Base-by-base conservation (phyloP, 2,113 vertebrate species). In the Phylloscopus trochilus region DNA sequence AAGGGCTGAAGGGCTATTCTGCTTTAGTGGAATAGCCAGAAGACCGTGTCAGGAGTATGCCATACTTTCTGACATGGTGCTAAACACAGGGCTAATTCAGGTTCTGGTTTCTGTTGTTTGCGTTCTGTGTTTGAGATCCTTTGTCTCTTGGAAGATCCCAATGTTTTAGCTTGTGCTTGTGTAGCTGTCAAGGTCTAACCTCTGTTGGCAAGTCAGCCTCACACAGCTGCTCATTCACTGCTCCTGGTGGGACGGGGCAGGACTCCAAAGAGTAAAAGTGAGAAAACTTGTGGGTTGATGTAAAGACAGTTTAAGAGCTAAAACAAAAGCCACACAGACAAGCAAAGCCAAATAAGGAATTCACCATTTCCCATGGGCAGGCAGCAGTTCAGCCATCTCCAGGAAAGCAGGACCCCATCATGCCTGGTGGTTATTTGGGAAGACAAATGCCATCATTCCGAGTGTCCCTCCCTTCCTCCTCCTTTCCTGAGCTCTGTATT, bases 361-460 rank as follows among this genome's bases (percentile, higher is more conserved):
- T 59, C 15, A 24, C 60, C 3, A 2, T 33, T 59, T 67, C 28
- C 28, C 5, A 8, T 2, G 2, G 28, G 33, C 16, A 20, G 31
- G 31, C 6, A n/a, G 20, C 19, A 49, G 24, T 55, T 72, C 24
- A 43, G 11, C 35, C 17, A 6, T 10, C 24, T 70, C 16, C 30
- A 56, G 58, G 26, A 35, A 64, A 43, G 43, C 43, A 64, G 31
- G 21, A 18, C 43, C 2, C 27, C 11, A 8, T 72, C 13, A 13
- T 5, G 3, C 21, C 3, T 43, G 3, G 4, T 21, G 18, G 35
- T 56, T 63, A 10, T 4, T 35, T 64, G 49, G 58, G 14, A 31
- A 43, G 7, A 35, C 24, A 72, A 26, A 63, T 0, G 0, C 5
- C 17, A 19, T 64, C 13, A 31, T 39, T 56, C 35, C 0, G 0